Conservation (phyloP, 2,797 vertebrate species). For the Phylloscopus collybita region DNA sequence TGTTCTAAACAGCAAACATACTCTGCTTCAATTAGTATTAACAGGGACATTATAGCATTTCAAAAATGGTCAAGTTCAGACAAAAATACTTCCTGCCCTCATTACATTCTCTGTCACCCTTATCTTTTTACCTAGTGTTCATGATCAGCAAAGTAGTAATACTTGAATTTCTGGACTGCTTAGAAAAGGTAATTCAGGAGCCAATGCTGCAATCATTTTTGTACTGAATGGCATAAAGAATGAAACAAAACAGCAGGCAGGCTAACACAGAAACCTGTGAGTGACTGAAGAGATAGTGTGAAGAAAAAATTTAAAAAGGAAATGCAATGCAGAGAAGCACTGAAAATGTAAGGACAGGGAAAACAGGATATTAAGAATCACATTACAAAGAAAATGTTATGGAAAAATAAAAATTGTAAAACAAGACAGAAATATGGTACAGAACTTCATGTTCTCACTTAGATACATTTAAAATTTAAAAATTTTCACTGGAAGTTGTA, state of each 20-base stretch:
- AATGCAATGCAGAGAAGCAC: neutral
- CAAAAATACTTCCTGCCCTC: neutral
- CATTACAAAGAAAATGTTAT: neutral
- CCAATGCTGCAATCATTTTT: neutral
- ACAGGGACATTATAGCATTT: neutral
- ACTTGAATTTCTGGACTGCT: neutral
- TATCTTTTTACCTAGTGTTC: neutral
- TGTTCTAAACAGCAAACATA: neutral
- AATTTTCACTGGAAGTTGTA: neutral
- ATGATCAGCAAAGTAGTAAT: neutral
- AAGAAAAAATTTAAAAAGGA: neutral
- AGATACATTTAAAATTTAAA: slow-evolving; percentile 17
- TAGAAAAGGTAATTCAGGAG: neutral
- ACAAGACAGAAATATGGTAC: neutral
- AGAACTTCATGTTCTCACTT: neutral
- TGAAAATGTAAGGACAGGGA: neutral
- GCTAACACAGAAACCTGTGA: neutral
- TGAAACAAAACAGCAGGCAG: slow-evolving; percentile 8
- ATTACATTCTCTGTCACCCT: neutral
- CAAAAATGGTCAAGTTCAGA: neutral
- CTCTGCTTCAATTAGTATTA: neutral
- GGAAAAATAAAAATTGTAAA: neutral
- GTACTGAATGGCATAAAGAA: neutral
- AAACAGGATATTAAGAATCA: neutral
- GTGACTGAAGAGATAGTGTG: neutral